Evolutionary conservation across 2,888 invertebrate genomes (phyloP), one percentile per base, ranked within the genome.

Genomic region (Acrocyrtus sp.): DNA sequence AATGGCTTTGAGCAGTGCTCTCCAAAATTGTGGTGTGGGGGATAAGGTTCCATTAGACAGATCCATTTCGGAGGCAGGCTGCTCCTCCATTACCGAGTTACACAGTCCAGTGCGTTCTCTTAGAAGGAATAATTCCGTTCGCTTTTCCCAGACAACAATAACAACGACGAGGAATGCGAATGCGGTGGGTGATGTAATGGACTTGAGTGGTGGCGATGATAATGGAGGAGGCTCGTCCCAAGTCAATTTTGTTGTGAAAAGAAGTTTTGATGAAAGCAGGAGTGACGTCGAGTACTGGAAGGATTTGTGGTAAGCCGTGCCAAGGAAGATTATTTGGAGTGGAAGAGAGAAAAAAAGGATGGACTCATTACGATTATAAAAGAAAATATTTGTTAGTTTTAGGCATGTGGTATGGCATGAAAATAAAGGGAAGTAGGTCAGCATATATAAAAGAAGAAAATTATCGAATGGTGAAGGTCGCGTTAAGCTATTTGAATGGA

Each of bases 301-400:
- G 67, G 75, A 78, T 47, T 69, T 75, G 77, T 80, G 80, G 80
- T 80, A 74, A 80, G 76, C 12, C 5, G 62, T 24, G 50, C n/a
- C n/a, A n/a, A 43, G 21, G 22, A 22, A 48, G 19, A 24, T 39
- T 26, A 51, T 47, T 65, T 24, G 43, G 27, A 27, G 47, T 8
- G 21, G 39, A 54, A 51, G 15, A 24, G 27, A 24, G 39, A 15
- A 8, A 17, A 19, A n/a, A n/a, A n/a, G n/a, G n/a, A n/a, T n/a
- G n/a, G n/a, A n/a, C n/a, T n/a, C n/a, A n/a, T n/a, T n/a, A n/a
- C n/a, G n/a, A n/a, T n/a, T n/a, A n/a, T n/a, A n/a, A n/a, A n/a
- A n/a, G n/a, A n/a, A n/a, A n/a, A n/a, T n/a, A n/a, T n/a, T n/a
- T n/a, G n/a, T n/a, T n/a, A n/a, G n/a, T n/a, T n/a, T n/a, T n/a